Base-by-base conservation (phyloP, 1,140 invertebrate genomes). In the Nasonia longicornis region DNA sequence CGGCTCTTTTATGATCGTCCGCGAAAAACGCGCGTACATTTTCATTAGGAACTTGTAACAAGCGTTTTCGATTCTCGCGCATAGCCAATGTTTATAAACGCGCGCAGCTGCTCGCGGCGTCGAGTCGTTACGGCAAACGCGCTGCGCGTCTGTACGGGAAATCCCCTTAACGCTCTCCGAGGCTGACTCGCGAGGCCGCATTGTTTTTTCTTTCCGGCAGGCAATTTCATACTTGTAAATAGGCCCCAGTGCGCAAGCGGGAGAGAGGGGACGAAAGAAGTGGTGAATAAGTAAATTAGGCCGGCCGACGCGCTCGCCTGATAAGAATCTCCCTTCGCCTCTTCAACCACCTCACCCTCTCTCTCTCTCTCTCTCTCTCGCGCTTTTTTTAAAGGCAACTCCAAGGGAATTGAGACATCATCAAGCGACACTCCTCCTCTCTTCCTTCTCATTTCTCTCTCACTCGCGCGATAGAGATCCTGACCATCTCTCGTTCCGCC, bases 241-340 rank as follows among this genome's bases (percentile, higher is more conserved):
- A 89, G 86, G 85, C 83, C 71, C 83, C 76, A 64, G 52, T 20
- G 52, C 52, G 20, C 52, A 35, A 35, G 31, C 31, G 31, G 31
- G 3, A 3, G 31, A 6, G 31, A 35, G 31, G 0, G 38, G 6
- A 7, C 31, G 82, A 80, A 87, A 85, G 85, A 85, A 87, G 82
- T 70, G 84, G 85, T 84, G 88, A 86, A 88, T 89, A 90, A 91
- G 88, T 89, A 89, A 90, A 91, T 90, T 89, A 90, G 87, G 86
- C 87, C 79, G 88, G 86, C 81, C 89, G 87, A 87, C 85, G 83
- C 52, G 14, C 52, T 58, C 79, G 84, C 83, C 85, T 88, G 88
- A 90, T 89, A 89, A 90, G 87, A 82, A 87, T 88, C 86, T 87
- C 86, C 85, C 87, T 86, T 83, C 84, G 82, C 85, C 82, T 78